Base-by-base conservation (phyloP, 1,140 invertebrate genomes). In the Wasmannia auropunctata region DNA sequence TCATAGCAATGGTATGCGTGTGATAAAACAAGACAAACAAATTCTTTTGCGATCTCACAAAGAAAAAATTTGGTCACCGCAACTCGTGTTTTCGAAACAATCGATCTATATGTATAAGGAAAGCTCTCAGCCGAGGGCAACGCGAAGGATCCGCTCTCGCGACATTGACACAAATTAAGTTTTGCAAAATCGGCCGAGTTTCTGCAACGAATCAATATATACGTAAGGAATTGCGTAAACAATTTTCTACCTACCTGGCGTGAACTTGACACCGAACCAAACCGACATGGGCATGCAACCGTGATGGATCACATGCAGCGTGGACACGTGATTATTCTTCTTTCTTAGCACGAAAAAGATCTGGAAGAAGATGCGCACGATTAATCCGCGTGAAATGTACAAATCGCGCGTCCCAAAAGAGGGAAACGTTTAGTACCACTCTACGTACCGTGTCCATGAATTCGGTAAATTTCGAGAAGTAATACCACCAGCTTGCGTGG, bases 191-290 rank as follows among this genome's bases (percentile, higher is more conserved):
- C 65, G 1, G 1, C 2, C 25, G 8, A 43, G 8, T 19, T 79
- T 63, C 6, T 79, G 51, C 51, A 81, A 81, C 37, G 1, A 25
- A n/a, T 65, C 11, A 22, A 67, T 43, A 63, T n/a, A n/a, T n/a
- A n/a, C 11, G 40, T 37, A 62, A 49, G 3, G 28, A 58, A 75
- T 86, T 86, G 19, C 25, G 2, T 56, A 56, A 81, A 43, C 11
- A 28, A 34, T 75, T 54, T 40, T 83, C 34, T 79, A 91, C 91
- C 88, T 93, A 97, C 97, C 97, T 90, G 98, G 98, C 62, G 98
- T 98, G 95, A 99, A 99, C 95, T 99, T 99, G 34, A 99, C 98
- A 51, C 98, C 98, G 94, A 99, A 99, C 98, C 98, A 99, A 40
- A 99, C 98, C 3, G 98, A 98, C 96, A 99, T 97, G 51, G 98